A percentile compares a stretch with the other conserved stretches of the same genome.
Conservation (phyloP, 2,888 invertebrate genomes). For the Agrotis puta region DNA sequence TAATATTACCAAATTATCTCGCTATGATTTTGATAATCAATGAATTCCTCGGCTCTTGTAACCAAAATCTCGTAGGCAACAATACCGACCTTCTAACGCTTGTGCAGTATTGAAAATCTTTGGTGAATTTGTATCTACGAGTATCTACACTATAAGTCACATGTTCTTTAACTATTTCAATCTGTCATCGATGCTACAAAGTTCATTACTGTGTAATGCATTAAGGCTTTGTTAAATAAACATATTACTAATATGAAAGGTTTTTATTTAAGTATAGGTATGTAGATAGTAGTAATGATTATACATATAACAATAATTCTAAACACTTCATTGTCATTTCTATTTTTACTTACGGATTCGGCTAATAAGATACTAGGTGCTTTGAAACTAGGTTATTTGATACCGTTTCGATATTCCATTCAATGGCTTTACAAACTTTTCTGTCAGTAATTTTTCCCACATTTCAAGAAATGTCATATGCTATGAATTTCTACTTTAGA, state of each 20-base stretch:
- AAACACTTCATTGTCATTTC: no score
- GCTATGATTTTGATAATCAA: not conserved
- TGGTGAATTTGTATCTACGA: no score
- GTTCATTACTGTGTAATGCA: not conserved
- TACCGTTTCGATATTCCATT: slow-evolving; percentile 43
- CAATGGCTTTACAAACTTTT: slow-evolving; percentile 60
- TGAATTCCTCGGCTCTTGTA: not conserved
- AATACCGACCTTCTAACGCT: not conserved
- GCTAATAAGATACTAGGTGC: no score
- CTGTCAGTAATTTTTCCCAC: slow-evolving; percentile 59
- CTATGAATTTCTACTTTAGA: slow-evolving; percentile 55
- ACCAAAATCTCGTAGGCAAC: not conserved
- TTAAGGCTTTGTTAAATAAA: no score
- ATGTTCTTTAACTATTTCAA: no score
- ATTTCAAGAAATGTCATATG: slow-evolving; percentile 53
- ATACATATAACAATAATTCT: no score
- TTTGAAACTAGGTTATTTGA: no score
- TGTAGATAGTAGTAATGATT: no score
- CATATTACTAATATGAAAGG: not conserved
- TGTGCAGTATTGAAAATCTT: not conserved
- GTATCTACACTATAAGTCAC: no score
- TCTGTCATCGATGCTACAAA: not conserved
- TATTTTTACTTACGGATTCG: no score
- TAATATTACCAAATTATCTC: not conserved
- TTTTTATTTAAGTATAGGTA: no score